Evolutionary conservation across 2,797 vertebrate genomes (phyloP), one percentile per base, ranked within the genome.

Genomic region (Hirundo rustica): DNA sequence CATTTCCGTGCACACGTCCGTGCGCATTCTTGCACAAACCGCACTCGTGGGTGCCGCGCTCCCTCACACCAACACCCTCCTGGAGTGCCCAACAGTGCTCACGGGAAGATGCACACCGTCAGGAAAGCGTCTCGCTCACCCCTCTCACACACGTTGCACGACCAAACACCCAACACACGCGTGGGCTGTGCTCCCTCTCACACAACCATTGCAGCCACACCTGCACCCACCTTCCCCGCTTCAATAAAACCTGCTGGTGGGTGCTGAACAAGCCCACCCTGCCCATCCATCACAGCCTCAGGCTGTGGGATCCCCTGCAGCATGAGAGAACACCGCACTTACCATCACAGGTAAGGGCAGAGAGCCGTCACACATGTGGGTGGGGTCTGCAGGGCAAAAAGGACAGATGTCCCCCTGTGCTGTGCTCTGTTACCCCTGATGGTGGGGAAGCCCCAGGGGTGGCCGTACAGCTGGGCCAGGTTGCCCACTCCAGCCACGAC

Each of bases 91-190:
- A 26, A 2, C 3, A 2, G 44, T 17, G 64, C 34, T 34, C 44
- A 18, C 30, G 2, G 5, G 26, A 42, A 32, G 34, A 27, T 26
- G n/a, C 25, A 9, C 25, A 1, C 13, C 7, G 9, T 14, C 44
- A 5, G 1, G 20, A 25, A 20, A 61, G 29, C 27, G 1, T 32
- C 4, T 2, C 8, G 0, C 22, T 62, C 26, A 3, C 11, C 38
- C 40, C 34, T 16, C 32, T 27, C 25, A 10, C 12, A 9, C 16
- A 1, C 34, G 4, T 2, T 4, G 10, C 75, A 23, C 64, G 13
- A 1, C 45, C 14, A 34, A 29, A 11, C 10, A 2, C 40, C 8
- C 20, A 4, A 11, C 3, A 1, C 29, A 5, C 4, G 0, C 0
- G 1, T 13, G 23, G 11, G 4, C 34, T 10, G 4, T 21, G 53